phyloP scores from a whole-genome alignment of 2,113 vertebrate genomes.

The Camelus dromedarius region DNA sequence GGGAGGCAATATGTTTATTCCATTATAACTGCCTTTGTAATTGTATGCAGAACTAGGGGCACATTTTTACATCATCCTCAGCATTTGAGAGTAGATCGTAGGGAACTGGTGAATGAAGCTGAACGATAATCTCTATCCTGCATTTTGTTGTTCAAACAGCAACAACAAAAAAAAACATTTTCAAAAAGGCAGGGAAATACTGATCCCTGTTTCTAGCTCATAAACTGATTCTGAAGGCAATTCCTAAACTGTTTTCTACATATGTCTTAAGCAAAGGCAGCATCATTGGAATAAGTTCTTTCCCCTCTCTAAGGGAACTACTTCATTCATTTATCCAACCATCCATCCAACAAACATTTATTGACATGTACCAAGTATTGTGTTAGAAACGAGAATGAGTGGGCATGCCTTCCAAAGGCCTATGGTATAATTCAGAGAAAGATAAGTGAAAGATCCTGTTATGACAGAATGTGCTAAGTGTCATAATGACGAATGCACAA shows the following conservation, averaged over 20 bases:
- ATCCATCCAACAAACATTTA: slow-evolving; percentile 23
- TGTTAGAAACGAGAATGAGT: background rate
- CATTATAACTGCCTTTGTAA: slow-evolving; percentile 40
- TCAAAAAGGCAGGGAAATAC: background rate
- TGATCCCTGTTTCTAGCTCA: background rate
- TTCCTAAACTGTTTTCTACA: slow-evolving; percentile 35
- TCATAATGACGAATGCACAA: background rate
- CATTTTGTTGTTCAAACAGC: background rate
- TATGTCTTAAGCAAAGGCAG: slow-evolving; percentile 4
- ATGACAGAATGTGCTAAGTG: background rate
- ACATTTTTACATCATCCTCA: background rate
- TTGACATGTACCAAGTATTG: background rate
- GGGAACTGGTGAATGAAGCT: slow-evolving; percentile 38
- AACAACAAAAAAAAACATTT: background rate
- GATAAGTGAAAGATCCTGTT: background rate
- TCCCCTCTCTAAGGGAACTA: background rate
- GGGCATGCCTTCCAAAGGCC: background rate
- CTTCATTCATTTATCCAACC: background rate
- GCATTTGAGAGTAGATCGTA: background rate
- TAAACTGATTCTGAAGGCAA: slow-evolving; percentile 50
- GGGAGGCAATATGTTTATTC: background rate
- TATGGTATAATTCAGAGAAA: background rate
- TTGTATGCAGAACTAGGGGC: slow-evolving; percentile 17
- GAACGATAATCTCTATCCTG: background rate
- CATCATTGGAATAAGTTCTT: background rate